Percentiles rank a stretch among this genome's conserved stretches.
phyloP scores from a whole-genome alignment of 2,797 vertebrate species.

The Eulemur mongoz region DNA sequence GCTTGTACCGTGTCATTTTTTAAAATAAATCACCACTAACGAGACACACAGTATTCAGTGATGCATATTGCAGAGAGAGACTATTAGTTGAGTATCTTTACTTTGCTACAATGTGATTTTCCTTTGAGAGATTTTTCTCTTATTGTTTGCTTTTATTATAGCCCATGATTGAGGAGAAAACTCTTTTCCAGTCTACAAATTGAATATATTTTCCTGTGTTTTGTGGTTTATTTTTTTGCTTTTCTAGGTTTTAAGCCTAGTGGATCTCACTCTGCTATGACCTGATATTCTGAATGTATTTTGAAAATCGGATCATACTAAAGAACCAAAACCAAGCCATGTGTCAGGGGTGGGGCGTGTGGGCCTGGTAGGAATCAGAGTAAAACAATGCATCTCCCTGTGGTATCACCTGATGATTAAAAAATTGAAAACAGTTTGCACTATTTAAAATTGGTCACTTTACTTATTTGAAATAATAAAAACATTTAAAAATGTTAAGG shows the following conservation, averaged over 20 bases:
- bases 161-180: background rate
- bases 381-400: background rate
- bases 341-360: too few relatives aligned
- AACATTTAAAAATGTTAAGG: background rate
- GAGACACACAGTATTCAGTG: background rate
- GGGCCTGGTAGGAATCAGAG: background rate
- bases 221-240: background rate
- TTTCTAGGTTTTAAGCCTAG: background rate
- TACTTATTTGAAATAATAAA: conserved; percentile 31
- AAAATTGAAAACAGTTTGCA: background rate
- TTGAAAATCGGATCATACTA: background rate
- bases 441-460: background rate
- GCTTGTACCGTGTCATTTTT: background rate
- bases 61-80: background rate
- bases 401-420: background rate
- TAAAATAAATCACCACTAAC: background rate
- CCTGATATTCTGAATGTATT: background rate
- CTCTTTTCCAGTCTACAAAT: background rate
- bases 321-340: background rate
- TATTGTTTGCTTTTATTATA: background rate
- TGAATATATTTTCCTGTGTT: background rate
- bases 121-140: background rate
- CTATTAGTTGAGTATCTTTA: background rate
- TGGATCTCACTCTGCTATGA: background rate
- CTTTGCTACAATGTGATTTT: background rate